Conservation (phyloP, 2,797 vertebrate genomes). For the Diplodus puntazzo region DNA sequence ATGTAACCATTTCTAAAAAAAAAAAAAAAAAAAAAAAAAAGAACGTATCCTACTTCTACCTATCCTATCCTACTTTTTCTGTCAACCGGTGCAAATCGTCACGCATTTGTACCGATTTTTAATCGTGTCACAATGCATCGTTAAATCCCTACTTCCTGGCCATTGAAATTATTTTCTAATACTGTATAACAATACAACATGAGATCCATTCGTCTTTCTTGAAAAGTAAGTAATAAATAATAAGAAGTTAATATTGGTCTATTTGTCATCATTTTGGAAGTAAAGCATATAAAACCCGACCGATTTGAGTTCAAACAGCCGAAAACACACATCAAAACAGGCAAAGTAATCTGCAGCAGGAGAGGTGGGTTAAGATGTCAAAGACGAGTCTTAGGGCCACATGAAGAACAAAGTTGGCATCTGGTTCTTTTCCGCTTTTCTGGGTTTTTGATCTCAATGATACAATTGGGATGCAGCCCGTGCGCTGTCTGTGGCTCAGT, state of each 20-base stretch:
- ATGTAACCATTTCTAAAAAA: no score
- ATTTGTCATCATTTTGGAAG: background rate
- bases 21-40: no score
- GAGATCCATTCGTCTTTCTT: background rate
- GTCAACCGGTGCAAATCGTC: no score
- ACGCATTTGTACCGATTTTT: no score
- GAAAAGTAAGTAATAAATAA: background rate
- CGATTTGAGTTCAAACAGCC: background rate
- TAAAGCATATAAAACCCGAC: background rate
- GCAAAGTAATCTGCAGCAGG: background rate
- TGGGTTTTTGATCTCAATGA: constrained; percentile 43
- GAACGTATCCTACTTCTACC: no score
- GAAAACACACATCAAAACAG: background rate
- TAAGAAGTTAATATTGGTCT: background rate
- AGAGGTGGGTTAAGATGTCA: constrained; percentile 14
- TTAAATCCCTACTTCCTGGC: background rate
- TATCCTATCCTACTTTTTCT: no score
- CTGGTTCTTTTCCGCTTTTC: constrained; percentile 22
- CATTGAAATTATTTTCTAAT: background rate
- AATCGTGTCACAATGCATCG: no score
- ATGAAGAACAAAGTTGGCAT: constrained; percentile 28
- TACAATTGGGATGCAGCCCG: constrained; percentile 34
- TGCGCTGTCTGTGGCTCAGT: background rate
- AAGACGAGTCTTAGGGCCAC: constrained; percentile 5
- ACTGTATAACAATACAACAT: background rate